Base-by-base conservation (phyloP, 2,888 invertebrate genomes). In the Gnatocerus cornutus region DNA sequence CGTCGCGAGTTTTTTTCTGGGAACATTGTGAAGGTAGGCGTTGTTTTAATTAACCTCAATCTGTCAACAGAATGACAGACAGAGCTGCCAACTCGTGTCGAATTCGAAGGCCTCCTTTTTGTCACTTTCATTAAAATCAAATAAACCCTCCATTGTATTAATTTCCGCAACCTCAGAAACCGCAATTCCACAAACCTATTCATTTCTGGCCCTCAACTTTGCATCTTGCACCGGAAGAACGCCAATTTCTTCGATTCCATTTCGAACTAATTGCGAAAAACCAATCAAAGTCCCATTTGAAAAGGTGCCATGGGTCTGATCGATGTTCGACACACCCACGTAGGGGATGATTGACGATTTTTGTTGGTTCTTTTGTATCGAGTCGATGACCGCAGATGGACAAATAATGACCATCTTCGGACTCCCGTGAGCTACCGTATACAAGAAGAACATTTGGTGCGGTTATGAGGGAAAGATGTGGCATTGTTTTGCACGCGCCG, bases 321-420 rank as follows among this genome's bases (percentile, higher is more conserved):
- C 66, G 71, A 69, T 65, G 39, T 66, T 62, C 48, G 70, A 64
- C 72, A 61, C 74, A 72, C 72, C 71, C 69, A 70, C 64, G 68
- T 13, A 45, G 37, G 63, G 68, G 70, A 76, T 74, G 74, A 76
- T 76, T 73, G 73, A 74, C 73, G 76, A 74, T 56, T 55, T 55
- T 56, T 43, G 13, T 14, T 27, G 37, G 16, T 72, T 69, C 72
- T 70, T 69, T 69, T 41, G 39, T 13, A 27, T 48, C 29, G 14
- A 37, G 76, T 73, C 75, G 73, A 67, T 71, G 73, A 73, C 74
- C 76, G 73, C 72, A 75, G 73, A 76, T 75, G 75, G 75, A 74
- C 74, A 75, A 75, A 76, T 75, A 75, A 76, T 75, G 73, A 76
- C 68, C 70, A 61, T 53, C 50, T 45, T 41, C 37, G 64, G 64